phyloP scores from a whole-genome alignment of 2,888 invertebrate species.

The Papilio demoleus region DNA sequence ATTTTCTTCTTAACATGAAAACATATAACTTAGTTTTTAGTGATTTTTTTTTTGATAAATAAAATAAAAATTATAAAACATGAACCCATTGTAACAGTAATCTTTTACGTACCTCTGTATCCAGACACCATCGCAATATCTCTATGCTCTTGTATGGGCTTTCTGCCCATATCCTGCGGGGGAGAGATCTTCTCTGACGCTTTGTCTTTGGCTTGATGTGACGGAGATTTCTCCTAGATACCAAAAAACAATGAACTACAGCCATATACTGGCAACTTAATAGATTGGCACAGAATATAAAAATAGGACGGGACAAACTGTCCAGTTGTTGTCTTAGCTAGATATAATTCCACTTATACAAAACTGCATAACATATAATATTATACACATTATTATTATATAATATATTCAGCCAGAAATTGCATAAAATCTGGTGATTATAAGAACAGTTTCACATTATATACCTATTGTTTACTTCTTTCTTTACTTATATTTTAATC shows the following conservation, averaged over 20 bases:
- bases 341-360: too few relatives aligned
- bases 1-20: conserved; percentile 60
- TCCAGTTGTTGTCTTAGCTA: too few relatives aligned
- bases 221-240: conserved; percentile 64
- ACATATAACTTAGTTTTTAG: background rate
- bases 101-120: conserved; percentile 17
- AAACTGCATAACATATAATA: too few relatives aligned
- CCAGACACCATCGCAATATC: conserved; percentile 6
- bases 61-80: background rate
- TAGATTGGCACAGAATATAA: too few relatives aligned
- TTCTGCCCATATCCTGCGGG: conserved; percentile 49
- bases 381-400: too few relatives aligned
- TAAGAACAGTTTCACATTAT: background rate
- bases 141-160: conserved; percentile 44
- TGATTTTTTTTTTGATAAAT: background rate
- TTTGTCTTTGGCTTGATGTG: conserved; percentile 54
- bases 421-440: too few relatives aligned
- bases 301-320: too few relatives aligned
- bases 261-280: too few relatives aligned
- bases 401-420: background rate
- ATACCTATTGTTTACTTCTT: background rate
- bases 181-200: conserved; percentile 56
- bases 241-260: too few relatives aligned
- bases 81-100: background rate
- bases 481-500: background rate